Evolutionary conservation across 2,113 vertebrate species (phyloP).

Genomic region (Sceloporus undulatus): DNA sequence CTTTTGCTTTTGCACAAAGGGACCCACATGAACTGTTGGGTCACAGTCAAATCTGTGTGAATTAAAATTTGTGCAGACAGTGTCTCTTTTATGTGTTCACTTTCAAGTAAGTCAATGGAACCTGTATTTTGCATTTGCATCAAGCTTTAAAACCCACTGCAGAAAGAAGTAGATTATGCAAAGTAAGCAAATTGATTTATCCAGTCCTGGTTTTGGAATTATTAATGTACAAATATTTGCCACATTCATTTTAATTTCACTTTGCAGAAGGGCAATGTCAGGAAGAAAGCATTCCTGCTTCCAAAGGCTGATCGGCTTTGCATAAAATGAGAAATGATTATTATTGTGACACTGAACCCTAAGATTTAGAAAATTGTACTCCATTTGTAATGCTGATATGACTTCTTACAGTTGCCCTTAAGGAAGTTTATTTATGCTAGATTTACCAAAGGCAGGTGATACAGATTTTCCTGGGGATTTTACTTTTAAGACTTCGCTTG

Average conservation of each 20-base stretch:
- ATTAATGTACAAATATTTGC: neutral
- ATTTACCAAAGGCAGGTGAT: neutral
- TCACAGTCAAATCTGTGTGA: slow-evolving; percentile 3
- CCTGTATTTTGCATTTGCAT: slow-evolving; percentile 37
- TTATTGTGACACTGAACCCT: neutral
- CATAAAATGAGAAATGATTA: no score
- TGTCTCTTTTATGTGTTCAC: slow-evolving; percentile 20
- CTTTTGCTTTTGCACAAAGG: slow-evolving; percentile 36
- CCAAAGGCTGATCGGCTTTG: neutral
- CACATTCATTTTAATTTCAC: neutral
- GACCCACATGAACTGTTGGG: slow-evolving; percentile 29
- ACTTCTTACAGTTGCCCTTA: neutral
- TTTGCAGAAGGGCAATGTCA: neutral
- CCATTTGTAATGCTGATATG: neutral
- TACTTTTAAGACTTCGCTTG: neutral
- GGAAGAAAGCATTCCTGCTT: neutral
- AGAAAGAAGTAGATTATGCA: neutral
- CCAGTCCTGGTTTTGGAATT: neutral
- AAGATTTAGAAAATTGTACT: neutral
- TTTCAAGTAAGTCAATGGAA: slow-evolving; percentile 46
- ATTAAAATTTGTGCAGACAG: slow-evolving; percentile 31
- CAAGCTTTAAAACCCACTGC: neutral
- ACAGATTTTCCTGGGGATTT: neutral
- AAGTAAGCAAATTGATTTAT: slow-evolving; percentile 15
- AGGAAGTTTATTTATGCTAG: neutral